These are phyloP conservation scores for Stichopus horrens DNA, from an alignment of 53 echinoderm and acorn worm species.

Conservation along the genomic window DNA sequence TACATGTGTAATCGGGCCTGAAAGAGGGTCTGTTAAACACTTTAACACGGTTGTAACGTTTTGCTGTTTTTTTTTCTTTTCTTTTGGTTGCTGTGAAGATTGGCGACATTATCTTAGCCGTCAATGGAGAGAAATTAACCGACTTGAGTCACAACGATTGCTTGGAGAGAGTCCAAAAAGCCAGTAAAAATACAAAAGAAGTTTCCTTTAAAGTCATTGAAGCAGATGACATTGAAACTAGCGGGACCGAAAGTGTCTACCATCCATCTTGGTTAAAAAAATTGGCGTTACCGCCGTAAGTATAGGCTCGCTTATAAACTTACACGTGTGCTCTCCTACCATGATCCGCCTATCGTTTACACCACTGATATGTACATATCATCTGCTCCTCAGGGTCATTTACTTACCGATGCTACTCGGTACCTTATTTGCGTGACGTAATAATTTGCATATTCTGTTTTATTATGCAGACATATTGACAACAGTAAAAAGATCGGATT, in stretches of 20 bases:
- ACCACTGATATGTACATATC: no score
- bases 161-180: slow-evolving; percentile 21
- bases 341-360: no score
- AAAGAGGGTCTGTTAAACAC: no score
- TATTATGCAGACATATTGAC: slow-evolving; percentile 19
- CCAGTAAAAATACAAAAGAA: slow-evolving; percentile 22
- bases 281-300: slow-evolving; percentile 35
- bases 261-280: slow-evolving; percentile 40
- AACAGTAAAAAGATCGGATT: slow-evolving; percentile 24
- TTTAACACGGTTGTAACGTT: background rate
- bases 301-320: background rate
- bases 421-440: background rate
- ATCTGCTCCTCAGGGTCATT: background rate
- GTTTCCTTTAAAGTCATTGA: slow-evolving; percentile 32
- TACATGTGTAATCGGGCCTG: no score
- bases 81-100: background rate
- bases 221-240: slow-evolving; percentile 37
- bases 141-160: slow-evolving; percentile 3
- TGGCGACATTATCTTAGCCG: slow-evolving; percentile 21
- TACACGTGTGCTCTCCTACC: no score
- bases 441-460: background rate
- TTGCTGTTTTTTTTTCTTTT: background rate
- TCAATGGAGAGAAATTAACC: slow-evolving; percentile 13
- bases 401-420: background rate
- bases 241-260: background rate